A percentile compares a stretch with the other conserved stretches of the same genome.
Conservation (phyloP, 2,113 vertebrate species). For the Falcunculus frontatus region DNA sequence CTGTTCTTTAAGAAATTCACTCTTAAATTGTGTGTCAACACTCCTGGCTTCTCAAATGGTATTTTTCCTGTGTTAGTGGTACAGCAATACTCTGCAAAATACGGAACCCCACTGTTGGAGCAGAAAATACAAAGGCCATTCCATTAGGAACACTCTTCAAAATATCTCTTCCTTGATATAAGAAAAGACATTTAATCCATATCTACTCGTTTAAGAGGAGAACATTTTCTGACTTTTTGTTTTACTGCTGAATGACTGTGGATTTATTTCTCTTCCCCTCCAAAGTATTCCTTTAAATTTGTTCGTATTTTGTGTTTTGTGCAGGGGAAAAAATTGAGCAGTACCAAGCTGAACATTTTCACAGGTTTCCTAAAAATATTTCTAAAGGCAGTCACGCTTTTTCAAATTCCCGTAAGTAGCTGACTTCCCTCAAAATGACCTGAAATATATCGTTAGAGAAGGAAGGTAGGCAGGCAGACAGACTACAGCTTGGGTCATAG, state of each 20-base stretch:
- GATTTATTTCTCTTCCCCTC: neutral
- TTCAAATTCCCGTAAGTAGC: neutral
- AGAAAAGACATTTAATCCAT: neutral
- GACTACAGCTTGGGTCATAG: neutral
- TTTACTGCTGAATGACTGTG: neutral
- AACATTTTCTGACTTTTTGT: neutral
- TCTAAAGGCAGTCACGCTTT: neutral
- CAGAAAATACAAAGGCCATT: neutral
- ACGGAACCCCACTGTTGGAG: neutral
- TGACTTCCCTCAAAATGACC: neutral
- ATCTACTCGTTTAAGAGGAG: neutral
- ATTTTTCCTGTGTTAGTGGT: neutral
- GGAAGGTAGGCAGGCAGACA: neutral
- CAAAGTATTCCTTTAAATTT: neutral
- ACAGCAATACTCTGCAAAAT: neutral
- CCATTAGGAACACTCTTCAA: neutral
- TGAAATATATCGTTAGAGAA: fast-evolving
- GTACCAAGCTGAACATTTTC: neutral
- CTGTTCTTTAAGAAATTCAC: neutral
- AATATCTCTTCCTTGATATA: neutral
- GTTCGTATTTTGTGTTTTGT: neutral
- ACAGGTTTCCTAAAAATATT: neutral
- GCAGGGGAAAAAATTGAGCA: neutral
- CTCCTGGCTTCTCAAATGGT: neutral
- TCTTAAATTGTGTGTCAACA: neutral